A percentile compares a stretch with the other conserved stretches of the same genome.
Conservation (phyloP, 2,113 vertebrate species). For the Chaenogobius annularis region DNA sequence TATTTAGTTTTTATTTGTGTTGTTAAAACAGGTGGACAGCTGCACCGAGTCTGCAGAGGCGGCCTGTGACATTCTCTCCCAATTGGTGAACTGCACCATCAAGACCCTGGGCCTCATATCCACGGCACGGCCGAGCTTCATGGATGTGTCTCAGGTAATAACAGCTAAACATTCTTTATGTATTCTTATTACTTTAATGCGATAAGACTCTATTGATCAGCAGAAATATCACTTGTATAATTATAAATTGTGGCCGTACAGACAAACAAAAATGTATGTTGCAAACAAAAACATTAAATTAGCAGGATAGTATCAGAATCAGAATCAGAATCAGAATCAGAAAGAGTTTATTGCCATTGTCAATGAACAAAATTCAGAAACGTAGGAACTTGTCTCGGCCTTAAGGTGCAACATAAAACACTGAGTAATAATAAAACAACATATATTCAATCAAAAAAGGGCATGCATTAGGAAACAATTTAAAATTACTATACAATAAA, state of each 20-base stretch:
- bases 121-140: slow-evolving; percentile 88
- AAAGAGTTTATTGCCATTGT: no score
- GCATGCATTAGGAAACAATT: no score
- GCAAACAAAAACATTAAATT: background rate
- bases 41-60: slow-evolving; percentile 89
- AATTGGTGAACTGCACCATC: slow-evolving; percentile 89
- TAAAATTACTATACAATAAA: no score
- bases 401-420: no score
- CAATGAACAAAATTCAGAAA: no score
- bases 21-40: slow-evolving; percentile 83
- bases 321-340: no score
- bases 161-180: background rate
- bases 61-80: slow-evolving; percentile 89
- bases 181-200: background rate
- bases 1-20: slow-evolving; percentile 16
- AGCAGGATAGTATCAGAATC: background rate
- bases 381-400: no score
- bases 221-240: background rate
- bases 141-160: slow-evolving; percentile 87
- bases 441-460: no score
- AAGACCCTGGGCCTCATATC: slow-evolving; percentile 90
- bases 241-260: no score
- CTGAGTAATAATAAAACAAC: no score
- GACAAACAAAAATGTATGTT: background rate
- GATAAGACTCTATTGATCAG: background rate